Evolutionary conservation across 2,888 invertebrate species (phyloP).

Genomic region (Chesias legatella): DNA sequence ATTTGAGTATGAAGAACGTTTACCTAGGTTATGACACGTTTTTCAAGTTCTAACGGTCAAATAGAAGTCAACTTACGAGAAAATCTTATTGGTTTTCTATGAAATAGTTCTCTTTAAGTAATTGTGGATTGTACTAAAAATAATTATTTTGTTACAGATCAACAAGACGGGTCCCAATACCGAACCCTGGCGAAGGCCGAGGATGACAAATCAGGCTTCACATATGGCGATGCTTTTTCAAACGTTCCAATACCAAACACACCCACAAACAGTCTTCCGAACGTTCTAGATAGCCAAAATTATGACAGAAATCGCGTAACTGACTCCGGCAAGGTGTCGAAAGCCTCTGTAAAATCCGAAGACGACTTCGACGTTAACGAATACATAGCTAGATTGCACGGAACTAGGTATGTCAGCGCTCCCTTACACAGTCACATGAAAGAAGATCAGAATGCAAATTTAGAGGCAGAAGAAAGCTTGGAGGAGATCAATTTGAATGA

Average conservation of each 20-base stretch:
- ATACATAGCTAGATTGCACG: constrained; percentile 70
- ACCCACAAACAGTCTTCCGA: constrained; percentile 21
- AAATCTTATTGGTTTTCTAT: background rate
- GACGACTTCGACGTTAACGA: constrained; percentile 76
- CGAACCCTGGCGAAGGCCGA: constrained; percentile 46
- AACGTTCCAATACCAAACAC: constrained; percentile 24
- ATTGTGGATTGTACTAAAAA: background rate
- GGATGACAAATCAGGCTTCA: constrained; percentile 40
- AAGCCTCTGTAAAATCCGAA: constrained; percentile 49
- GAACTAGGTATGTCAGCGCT: constrained; percentile 68
- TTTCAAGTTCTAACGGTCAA: background rate
- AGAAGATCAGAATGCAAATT: constrained; percentile 72
- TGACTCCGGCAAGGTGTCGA: constrained; percentile 35
- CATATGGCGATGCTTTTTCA: constrained; percentile 54
- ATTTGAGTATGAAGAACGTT: constrained; percentile 2
- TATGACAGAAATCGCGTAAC: constrained; percentile 24
- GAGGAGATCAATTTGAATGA: constrained; percentile 69
- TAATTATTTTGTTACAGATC: constrained; percentile 59
- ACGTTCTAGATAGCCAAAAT: constrained; percentile 28
- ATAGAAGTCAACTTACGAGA: background rate
- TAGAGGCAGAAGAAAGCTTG: constrained; percentile 67
- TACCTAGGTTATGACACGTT: constrained; percentile 5
- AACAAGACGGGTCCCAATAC: constrained; percentile 41
- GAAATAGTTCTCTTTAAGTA: no score
- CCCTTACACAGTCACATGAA: constrained; percentile 61